Evolutionary conservation across 1,140 invertebrate genomes (phyloP), one percentile per base, ranked within the genome.

Genomic region (Drosophila obscura): DNA sequence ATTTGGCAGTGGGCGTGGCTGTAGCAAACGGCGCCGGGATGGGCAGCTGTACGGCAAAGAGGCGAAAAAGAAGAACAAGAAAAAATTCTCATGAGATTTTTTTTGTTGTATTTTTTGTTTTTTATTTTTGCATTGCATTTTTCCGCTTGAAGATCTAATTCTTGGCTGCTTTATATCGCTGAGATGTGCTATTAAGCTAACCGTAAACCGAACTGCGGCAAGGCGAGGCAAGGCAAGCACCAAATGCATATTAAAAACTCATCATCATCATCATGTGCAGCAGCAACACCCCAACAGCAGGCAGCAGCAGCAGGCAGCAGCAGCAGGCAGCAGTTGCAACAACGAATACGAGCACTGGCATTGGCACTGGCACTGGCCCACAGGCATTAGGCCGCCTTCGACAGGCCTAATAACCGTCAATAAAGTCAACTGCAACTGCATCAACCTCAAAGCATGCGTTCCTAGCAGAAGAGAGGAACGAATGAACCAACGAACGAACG

Each of bases 1-100:
- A 97, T 93, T 58, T 94, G 94, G 90, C 97, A 98, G 89, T 98
- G 97, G 46, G 95, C 95, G 87, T 97, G 96, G 82, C 96, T 97
- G 92, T 97, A 97, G 90, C 97, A 98, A n/a, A 97, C 95, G 67
- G 97, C 95, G 49, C 96, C 96, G 16, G 96, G 94, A 87, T 94
- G 95, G n/a, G 97, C 96, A 78, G 96, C 97, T 98, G 93, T 50
- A 4, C 4, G 19, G 19, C 6, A 8, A 11, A 19, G 19, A 0
- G 19, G n/a, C n/a, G 9, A 55, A 50, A 61, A 24, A 41, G 49
- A 49, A 19, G 9, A 65, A 39, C 46, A 52, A 35, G 13, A 44
- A 43, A 43, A 51, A 44, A 49, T 80, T 83, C 80, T 75, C 72
- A 28, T 75, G 71, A 66, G 72, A 75, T 66, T 39, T 69, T 61